Conservation (phyloP, 1,140 invertebrate species). For the Drosophila cardini region DNA sequence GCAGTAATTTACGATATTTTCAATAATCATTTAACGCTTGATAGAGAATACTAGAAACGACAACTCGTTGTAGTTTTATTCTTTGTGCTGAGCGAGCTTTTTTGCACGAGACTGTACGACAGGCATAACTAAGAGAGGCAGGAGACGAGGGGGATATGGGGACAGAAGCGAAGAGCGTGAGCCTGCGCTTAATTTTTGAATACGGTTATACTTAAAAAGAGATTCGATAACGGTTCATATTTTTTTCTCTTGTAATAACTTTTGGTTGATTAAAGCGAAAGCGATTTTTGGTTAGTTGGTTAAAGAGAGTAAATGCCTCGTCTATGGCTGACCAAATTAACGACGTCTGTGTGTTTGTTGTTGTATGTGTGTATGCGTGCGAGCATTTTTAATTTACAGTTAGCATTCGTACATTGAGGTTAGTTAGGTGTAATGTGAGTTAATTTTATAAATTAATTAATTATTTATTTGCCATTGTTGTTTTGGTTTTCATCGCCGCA, state of each 20-base stretch:
- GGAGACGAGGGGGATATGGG: neutral
- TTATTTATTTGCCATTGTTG: slow-evolving; percentile 16
- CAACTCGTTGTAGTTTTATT: slow-evolving; percentile 37
- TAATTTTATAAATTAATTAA: slow-evolving; percentile 1
- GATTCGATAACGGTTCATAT: slow-evolving; percentile 7
- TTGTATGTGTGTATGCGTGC: slow-evolving; percentile 11
- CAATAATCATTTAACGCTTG: slow-evolving; percentile 23
- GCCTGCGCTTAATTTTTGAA: slow-evolving; percentile 19
- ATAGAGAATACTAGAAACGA: slow-evolving; percentile 20
- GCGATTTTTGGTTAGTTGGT: slow-evolving; percentile 56
- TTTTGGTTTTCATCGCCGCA: slow-evolving; percentile 28
- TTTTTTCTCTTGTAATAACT: slow-evolving; percentile 11
- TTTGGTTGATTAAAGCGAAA: slow-evolving; percentile 60
- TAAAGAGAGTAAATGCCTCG: slow-evolving; percentile 63
- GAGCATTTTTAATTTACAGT: slow-evolving; percentile 7
- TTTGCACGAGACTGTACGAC: slow-evolving; percentile 9
- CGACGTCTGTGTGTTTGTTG: slow-evolving; percentile 73
- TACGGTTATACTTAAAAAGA: slow-evolving; percentile 2
- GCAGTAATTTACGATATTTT: slow-evolving; percentile 21
- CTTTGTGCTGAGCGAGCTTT: slow-evolving; percentile 28
- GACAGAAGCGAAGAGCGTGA: slow-evolving; percentile 11
- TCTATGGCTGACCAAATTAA: slow-evolving; percentile 58
- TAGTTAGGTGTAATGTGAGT: slow-evolving; percentile 24
- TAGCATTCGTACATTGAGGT: slow-evolving; percentile 17
- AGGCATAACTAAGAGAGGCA: slow-evolving; percentile 6